Conservation (phyloP, 2,888 invertebrate genomes). For the Cerceris ruficornis region DNA sequence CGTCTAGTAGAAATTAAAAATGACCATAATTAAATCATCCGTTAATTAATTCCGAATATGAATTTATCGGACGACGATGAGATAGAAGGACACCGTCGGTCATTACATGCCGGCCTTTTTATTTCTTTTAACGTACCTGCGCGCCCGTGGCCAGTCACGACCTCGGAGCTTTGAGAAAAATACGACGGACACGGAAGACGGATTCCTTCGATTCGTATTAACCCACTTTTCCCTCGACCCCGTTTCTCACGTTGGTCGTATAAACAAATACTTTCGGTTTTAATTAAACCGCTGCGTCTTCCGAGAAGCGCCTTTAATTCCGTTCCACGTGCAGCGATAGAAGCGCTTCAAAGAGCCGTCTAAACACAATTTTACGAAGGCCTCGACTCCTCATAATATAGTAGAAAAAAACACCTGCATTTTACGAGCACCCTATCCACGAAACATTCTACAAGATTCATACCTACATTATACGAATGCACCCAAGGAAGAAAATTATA, state of each 20-base stretch:
- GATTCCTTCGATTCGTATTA: constrained; percentile 43
- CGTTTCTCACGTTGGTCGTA: background rate
- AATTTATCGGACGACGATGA: constrained; percentile 52
- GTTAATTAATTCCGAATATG: constrained; percentile 66
- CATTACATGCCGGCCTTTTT: constrained; percentile 17
- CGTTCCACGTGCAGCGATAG: no score
- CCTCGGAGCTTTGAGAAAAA: constrained; percentile 23
- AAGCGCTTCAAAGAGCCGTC: no score
- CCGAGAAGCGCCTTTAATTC: no score
- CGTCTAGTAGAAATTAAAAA: constrained; percentile 61
- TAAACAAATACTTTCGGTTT: no score
- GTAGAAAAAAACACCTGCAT: no score
- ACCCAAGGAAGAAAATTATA: no score
- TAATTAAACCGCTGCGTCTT: no score
- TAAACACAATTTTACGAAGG: no score
- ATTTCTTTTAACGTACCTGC: constrained; percentile 26
- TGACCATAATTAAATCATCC: constrained; percentile 63
- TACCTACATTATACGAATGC: no score
- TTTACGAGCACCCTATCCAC: no score
- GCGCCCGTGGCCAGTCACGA: constrained; percentile 8
- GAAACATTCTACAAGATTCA: no score
- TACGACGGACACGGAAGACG: constrained; percentile 32
- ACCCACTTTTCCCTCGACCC: constrained; percentile 15
- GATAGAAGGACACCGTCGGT: constrained; percentile 34
- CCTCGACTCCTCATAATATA: no score